A percentile compares a stretch with the other conserved stretches of the same genome.
These are phyloP conservation scores for Tetramorium simillimum DNA, from an alignment of 1,140 invertebrate genomes.

Conservation along the genomic window DNA sequence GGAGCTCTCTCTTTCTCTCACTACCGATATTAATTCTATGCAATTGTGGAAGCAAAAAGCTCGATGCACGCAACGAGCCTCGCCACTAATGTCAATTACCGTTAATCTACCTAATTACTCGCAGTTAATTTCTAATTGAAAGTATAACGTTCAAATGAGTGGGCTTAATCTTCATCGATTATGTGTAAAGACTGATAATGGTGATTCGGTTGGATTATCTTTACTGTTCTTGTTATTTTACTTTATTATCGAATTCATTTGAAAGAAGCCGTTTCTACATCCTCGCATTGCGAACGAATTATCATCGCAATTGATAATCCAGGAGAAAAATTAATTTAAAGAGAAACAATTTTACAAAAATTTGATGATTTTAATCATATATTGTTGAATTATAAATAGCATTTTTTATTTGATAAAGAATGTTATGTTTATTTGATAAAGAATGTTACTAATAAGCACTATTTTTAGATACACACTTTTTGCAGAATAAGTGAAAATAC, in stretches of 20 bases:
- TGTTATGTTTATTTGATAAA: neutral
- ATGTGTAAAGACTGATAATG: conserved; percentile 9
- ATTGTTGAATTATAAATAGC: neutral
- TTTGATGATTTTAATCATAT: neutral
- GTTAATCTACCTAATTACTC: conserved; percentile 79
- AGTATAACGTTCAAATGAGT: conserved; percentile 62
- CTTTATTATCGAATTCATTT: neutral
- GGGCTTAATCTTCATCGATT: conserved; percentile 62
- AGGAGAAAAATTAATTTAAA: neutral
- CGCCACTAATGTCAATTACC: conserved; percentile 79
- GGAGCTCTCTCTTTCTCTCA: neutral
- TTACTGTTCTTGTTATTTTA: neutral
- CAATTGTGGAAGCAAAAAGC: conserved; percentile 73
- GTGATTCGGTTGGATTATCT: neutral
- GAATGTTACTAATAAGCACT: neutral
- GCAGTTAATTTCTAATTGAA: conserved; percentile 80
- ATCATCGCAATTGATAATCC: neutral
- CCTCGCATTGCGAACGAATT: neutral
- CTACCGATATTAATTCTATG: conserved; percentile 66
- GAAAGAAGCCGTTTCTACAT: neutral
- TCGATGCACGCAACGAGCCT: conserved; percentile 68
- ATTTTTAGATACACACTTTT: neutral
- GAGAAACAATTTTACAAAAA: neutral
- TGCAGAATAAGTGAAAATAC: neutral
- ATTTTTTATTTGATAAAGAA: neutral